These are phyloP conservation scores for Dryoscopus gambensis DNA, from an alignment of 2,113 vertebrate genomes.

Conservation along the genomic window DNA sequence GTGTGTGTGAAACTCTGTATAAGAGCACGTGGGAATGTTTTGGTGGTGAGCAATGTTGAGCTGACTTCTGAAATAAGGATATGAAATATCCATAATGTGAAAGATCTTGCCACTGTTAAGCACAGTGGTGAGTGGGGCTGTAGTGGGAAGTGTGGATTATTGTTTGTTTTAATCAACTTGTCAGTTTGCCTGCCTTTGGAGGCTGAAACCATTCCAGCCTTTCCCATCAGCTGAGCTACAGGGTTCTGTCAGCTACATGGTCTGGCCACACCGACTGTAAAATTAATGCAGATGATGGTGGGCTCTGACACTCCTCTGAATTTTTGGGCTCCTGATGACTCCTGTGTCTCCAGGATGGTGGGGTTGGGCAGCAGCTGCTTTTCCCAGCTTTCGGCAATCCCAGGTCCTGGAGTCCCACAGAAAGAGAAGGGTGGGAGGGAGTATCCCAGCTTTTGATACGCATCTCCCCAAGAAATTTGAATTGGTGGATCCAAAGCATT, in stretches of 20 bases:
- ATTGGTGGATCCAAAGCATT: background rate
- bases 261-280: background rate
- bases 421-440: background rate
- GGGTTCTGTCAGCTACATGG: background rate
- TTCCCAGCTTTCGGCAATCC: background rate
- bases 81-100: background rate
- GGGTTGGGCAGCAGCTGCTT: background rate
- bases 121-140: background rate
- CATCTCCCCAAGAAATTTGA: background rate
- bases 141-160: background rate
- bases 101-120: background rate
- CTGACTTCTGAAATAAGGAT: background rate
- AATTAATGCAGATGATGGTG: background rate
- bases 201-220: background rate
- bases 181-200: background rate
- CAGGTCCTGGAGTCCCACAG: background rate
- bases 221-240: background rate
- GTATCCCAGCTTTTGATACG: background rate
- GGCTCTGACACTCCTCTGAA: background rate
- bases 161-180: conserved; percentile 20
- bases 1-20: background rate
- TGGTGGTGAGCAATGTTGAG: background rate
- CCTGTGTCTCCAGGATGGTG: background rate
- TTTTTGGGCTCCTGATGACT: background rate
- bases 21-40: background rate